These are phyloP conservation scores for Melangyna quadrimaculata DNA, from an alignment of 2,888 invertebrate species.

Conservation along the genomic window DNA sequence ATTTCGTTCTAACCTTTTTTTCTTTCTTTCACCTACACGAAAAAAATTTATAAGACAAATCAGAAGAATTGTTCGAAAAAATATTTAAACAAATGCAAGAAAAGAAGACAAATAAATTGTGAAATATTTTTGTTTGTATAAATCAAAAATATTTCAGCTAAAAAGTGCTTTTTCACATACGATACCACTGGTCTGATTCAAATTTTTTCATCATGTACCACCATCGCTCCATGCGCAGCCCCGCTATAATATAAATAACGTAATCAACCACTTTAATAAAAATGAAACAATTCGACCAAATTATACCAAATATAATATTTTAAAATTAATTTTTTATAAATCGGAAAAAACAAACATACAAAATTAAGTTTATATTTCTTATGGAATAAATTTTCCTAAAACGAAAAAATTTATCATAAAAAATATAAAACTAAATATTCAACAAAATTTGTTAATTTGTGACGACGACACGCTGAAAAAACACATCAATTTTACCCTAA, in stretches of 20 bases:
- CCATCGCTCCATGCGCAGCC: conserved; percentile 79
- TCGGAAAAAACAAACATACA: conserved; percentile 28
- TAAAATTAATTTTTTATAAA: conserved; percentile 40
- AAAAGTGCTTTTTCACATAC: conserved; percentile 82
- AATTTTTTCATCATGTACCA: conserved; percentile 82
- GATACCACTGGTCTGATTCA: conserved; percentile 82
- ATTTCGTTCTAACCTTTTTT: neutral
- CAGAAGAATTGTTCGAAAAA: conserved; percentile 36
- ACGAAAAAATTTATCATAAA: conserved; percentile 73
- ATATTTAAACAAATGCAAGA: conserved; percentile 41
- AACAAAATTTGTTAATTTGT: conserved; percentile 66
- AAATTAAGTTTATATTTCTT: conserved; percentile 69
- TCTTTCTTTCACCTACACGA: conserved; percentile 30
- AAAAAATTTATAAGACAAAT: conserved; percentile 57
- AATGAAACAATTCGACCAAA: conserved; percentile 60
- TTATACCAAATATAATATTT: conserved; percentile 35
- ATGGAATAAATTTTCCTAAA: conserved; percentile 72
- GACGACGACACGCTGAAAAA: conserved; percentile 68
- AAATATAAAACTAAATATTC: conserved; percentile 68
- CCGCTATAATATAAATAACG: conserved; percentile 42
- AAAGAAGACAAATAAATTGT: conserved; percentile 63
- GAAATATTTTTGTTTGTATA: conserved; percentile 59
- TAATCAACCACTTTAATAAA: conserved; percentile 9
- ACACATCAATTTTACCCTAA: conserved; percentile 52
- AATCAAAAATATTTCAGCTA: conserved; percentile 68